Conservation (phyloP, 2,797 vertebrate genomes). For the Vespertilio murinus region DNA sequence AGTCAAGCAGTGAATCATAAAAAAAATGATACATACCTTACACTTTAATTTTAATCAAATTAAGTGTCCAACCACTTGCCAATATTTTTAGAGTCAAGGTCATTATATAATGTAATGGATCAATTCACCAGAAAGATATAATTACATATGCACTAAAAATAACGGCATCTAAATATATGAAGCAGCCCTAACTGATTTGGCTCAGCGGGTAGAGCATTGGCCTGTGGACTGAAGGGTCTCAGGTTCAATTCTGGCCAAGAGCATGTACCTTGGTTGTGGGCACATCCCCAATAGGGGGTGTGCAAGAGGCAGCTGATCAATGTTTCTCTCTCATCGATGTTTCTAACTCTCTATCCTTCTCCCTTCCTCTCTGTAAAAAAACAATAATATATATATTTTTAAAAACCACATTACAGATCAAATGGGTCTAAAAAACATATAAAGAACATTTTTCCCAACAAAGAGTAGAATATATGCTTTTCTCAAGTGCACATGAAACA, state of each 20-base stretch:
- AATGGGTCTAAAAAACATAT: not conserved
- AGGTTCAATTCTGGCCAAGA: no score
- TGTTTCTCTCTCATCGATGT: no score
- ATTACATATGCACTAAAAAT: not conserved
- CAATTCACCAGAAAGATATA: not conserved
- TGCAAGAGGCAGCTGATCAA: no score
- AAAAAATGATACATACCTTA: not conserved
- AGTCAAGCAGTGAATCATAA: not conserved
- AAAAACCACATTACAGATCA: not conserved
- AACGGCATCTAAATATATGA: not conserved
- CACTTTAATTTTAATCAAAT: not conserved
- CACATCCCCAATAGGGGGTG: no score
- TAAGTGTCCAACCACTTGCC: not conserved
- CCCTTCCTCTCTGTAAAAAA: no score
- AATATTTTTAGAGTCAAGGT: not conserved
- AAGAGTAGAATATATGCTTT: not conserved
- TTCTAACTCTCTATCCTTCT: no score
- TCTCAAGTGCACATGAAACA: not conserved
- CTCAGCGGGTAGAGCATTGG: no score
- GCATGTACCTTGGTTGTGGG: no score
- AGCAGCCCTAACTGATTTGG: not conserved
- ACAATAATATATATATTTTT: no score
- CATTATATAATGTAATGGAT: not conserved
- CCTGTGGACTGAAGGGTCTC: no score
- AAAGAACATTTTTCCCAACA: not conserved